These are phyloP conservation scores for Pollenia angustigena DNA, from an alignment of 2,888 invertebrate species.

Conservation along the genomic window DNA sequence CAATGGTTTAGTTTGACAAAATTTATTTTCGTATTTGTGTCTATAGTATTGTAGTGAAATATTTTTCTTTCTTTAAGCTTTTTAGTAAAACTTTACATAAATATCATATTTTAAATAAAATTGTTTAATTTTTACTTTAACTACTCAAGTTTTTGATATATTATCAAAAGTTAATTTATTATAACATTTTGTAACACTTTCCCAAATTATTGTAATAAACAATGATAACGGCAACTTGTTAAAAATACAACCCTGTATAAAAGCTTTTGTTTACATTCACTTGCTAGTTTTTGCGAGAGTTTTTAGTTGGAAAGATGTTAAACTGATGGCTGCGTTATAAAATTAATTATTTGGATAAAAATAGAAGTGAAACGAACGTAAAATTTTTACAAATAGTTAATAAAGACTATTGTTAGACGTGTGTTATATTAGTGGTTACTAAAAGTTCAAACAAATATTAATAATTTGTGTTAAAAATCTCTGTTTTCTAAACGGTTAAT, in stretches of 20 bases:
- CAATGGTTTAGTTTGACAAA: no score
- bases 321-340: not conserved
- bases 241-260: not conserved
- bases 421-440: not conserved
- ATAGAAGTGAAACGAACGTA: not conserved
- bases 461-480: not conserved
- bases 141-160: not conserved
- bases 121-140: no score
- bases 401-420: not conserved
- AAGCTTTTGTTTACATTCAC: not conserved
- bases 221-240: not conserved
- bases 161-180: not conserved
- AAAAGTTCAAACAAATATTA: not conserved
- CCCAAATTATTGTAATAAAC: not conserved
- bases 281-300: conserved; percentile 5
- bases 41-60: no score
- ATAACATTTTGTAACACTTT: not conserved
- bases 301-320: not conserved
- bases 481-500: no score
- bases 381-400: not conserved
- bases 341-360: not conserved
- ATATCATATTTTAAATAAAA: no score
- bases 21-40: no score
- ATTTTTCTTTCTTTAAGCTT: no score
- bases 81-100: no score